These are phyloP conservation scores for Diadromus collaris DNA, from an alignment of 2,888 invertebrate species.

Conservation along the genomic window DNA sequence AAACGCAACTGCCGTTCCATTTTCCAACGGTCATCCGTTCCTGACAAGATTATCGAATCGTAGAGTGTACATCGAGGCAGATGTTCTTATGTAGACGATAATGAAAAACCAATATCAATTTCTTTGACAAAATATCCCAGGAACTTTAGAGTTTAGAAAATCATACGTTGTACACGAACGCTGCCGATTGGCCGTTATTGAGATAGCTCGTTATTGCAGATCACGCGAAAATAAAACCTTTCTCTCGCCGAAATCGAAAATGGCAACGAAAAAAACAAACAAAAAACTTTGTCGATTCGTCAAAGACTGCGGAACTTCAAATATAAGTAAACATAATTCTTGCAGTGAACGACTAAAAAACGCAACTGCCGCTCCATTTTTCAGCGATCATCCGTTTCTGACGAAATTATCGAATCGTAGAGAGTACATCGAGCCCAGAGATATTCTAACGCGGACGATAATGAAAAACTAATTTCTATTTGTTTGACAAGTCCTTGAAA, in stretches of 20 bases:
- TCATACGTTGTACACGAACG: neutral
- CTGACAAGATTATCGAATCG: neutral
- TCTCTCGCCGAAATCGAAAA: neutral
- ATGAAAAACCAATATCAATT: neutral
- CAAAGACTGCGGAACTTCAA: slow-evolving; percentile 58
- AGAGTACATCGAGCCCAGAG: neutral
- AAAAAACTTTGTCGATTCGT: slow-evolving; percentile 19
- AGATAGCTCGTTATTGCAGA: neutral
- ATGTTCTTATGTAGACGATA: neutral
- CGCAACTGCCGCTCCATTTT: slow-evolving; percentile 53
- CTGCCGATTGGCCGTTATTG: neutral
- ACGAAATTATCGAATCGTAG: neutral
- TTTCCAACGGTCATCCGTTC: neutral
- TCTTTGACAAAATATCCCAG: neutral
- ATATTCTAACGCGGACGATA: neutral
- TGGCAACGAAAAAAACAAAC: neutral
- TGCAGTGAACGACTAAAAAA: slow-evolving; percentile 69
- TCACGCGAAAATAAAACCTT: neutral
- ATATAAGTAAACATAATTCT: slow-evolving; percentile 67
- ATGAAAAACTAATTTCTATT: neutral
- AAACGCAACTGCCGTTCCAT: slow-evolving; percentile 62
- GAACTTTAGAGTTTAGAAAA: neutral
- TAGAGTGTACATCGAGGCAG: neutral
- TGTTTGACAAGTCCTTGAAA: neutral
- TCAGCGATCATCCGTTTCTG: neutral